Base-by-base conservation (phyloP, 2,113 vertebrate species). In the Copsychus sechellarum region DNA sequence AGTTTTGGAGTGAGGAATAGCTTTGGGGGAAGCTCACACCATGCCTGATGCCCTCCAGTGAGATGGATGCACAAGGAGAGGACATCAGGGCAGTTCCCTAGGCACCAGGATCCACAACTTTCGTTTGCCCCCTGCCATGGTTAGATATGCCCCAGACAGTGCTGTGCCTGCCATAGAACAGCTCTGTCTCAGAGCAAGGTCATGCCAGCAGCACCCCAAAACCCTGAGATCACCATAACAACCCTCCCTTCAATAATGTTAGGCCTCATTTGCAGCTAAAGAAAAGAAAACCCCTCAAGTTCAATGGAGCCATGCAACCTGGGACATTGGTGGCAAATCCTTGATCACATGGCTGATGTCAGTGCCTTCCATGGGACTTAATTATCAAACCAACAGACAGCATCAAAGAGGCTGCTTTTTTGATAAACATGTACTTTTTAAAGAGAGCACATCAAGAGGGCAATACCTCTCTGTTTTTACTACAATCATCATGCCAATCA, bases 1-100 rank as follows among this genome's bases (percentile, higher is more conserved):
- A 47, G 36, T 70, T 79, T 4, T n/a, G 33, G 34, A 23, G 26
- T 5, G 7, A 86, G 81, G 23, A 71, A 23, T 17, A 61, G 45
- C 21, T 86, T 57, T 42, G 66, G 62, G 34, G 16, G 40, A 36
- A 74, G 65, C 14, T 28, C 6, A 31, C 14, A 6, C 26, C 3
- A 2, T 33, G 26, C 26, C 42, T 14, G 0, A 42, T 51, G 45
- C n/a, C 23, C 50, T 60, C 56, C 0, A 0, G 26, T 47, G 40
- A 74, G 51, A 61, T 6, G n/a, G 56, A 56, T n/a, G 45, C 5
- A 5, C 45, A 43, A 26, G 21, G 58, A 90, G 29, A 81, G 20
- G 69, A 47, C 56, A 81, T 24, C 58, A 66, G 51, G 51, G 36
- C 73, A 53, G 22, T 34, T 62, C 45, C 36, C 24, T 2, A 2